phyloP scores from a whole-genome alignment of 1,140 invertebrate species.

The Pseudomyrmex flavicornis region DNA sequence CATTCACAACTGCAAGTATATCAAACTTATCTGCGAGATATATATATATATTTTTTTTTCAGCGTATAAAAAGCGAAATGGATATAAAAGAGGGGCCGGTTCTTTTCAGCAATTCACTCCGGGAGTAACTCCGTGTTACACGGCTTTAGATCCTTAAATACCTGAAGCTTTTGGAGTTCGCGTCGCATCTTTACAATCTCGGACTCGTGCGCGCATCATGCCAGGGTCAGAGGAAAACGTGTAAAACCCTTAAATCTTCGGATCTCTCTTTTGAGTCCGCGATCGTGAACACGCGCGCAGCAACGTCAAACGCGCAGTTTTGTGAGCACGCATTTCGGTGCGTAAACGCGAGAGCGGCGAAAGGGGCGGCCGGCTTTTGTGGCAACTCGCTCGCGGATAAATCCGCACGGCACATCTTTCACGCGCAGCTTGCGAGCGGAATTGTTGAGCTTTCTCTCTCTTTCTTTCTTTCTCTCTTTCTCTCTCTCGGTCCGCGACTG shows the following conservation, averaged over 20 bases:
- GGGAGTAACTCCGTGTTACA: conserved; percentile 30
- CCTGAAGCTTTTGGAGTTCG: conserved; percentile 8
- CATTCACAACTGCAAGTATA: conserved; percentile 19
- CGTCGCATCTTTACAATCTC: conserved; percentile 39
- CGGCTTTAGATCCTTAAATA: conserved; percentile 48
- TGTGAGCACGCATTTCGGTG: conserved; percentile 50
- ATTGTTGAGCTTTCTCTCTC: conserved; percentile 51
- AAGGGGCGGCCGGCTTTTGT: conserved; percentile 62
- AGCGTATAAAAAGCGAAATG: conserved; percentile 20
- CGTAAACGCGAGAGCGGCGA: conserved; percentile 34
- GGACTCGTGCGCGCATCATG: conserved; percentile 4
- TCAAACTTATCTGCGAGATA: conserved; percentile 15
- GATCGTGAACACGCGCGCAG: conserved; percentile 31
- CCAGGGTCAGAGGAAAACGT: not conserved
- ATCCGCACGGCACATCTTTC: conserved; percentile 68
- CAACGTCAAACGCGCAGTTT: conserved; percentile 23
- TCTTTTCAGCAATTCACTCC: conserved; percentile 23
- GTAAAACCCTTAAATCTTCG: conserved; percentile 49
- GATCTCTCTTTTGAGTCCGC: conserved; percentile 38
- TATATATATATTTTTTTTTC: no score
- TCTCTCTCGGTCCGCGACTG: conserved; percentile 53
- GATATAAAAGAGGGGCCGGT: not conserved
- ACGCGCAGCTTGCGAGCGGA: conserved; percentile 65
- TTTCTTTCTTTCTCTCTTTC: not conserved
- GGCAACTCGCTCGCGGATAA: conserved; percentile 66